Percentiles rank a stretch among this genome's conserved stretches.
Conservation (phyloP, 2,797 vertebrate genomes). For the Yasuhikotakia modesta region DNA sequence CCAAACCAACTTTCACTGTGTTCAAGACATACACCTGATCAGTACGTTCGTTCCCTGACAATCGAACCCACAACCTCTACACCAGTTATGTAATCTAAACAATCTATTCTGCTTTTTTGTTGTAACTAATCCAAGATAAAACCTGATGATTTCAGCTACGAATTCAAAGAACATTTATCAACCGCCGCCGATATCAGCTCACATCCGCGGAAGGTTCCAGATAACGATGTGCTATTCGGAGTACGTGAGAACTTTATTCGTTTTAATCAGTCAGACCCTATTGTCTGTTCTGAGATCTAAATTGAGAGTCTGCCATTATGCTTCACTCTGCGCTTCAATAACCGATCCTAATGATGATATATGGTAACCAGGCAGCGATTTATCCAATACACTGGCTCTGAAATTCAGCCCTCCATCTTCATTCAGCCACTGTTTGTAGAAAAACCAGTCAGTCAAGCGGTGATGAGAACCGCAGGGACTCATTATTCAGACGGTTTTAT, state of each 20-base stretch:
- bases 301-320: slow-evolving; percentile 68
- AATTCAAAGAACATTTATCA: slow-evolving; percentile 30
- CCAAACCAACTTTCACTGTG: too few species aligned
- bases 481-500: slow-evolving; percentile 68
- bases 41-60: too few species aligned
- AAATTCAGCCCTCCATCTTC: slow-evolving; percentile 76
- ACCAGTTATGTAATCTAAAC: background rate
- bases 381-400: slow-evolving; percentile 69
- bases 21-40: too few species aligned
- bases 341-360: slow-evolving; percentile 75
- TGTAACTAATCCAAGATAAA: slow-evolving; percentile 29
- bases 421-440: slow-evolving; percentile 65
- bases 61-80: too few species aligned
- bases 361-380: slow-evolving; percentile 69
- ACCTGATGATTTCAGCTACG: slow-evolving; percentile 22
- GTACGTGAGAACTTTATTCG: slow-evolving; percentile 53
- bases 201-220: slow-evolving; percentile 29
- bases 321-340: slow-evolving; percentile 70
- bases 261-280: slow-evolving; percentile 62
- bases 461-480: slow-evolving; percentile 63
- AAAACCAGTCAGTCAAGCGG: slow-evolving; percentile 64
- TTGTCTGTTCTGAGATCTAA: slow-evolving; percentile 66
- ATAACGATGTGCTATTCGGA: slow-evolving; percentile 49
- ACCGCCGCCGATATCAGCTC: slow-evolving; percentile 14
- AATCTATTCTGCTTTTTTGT: background rate